Evolutionary conservation across 1,140 invertebrate genomes (phyloP).

Genomic region (Potamilus streckersoni): DNA sequence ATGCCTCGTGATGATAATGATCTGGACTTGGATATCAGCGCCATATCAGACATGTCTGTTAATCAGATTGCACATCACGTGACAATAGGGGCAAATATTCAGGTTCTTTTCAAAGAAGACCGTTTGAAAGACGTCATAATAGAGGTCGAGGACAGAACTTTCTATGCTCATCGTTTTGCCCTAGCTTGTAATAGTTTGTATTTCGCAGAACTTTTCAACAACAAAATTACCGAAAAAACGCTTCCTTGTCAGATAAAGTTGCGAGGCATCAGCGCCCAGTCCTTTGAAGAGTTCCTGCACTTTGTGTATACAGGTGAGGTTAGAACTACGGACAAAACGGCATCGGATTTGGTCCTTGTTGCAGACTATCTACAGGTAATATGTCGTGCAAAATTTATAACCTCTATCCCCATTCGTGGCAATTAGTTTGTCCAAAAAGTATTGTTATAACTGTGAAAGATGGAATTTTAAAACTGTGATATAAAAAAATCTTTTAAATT

Average conservation of each 20-base stretch:
- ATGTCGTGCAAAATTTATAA: not conserved
- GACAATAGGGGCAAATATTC: slow-evolving; percentile 34
- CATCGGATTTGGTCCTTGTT: slow-evolving; percentile 17
- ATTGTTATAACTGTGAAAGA: too few relatives aligned
- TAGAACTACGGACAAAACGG: not conserved
- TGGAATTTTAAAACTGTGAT: too few relatives aligned
- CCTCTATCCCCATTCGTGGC: too few relatives aligned
- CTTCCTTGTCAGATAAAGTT: slow-evolving; percentile 41
- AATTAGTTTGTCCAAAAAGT: too few relatives aligned
- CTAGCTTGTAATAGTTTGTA: slow-evolving; percentile 41
- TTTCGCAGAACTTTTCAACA: slow-evolving; percentile 35
- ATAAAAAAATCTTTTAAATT: too few relatives aligned
- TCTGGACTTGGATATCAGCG: not conserved
- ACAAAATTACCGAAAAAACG: slow-evolving; percentile 14
- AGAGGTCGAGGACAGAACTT: slow-evolving; percentile 30
- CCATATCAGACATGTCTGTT: slow-evolving; percentile 21
- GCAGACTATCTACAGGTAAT: slow-evolving; percentile 18
- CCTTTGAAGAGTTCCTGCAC: slow-evolving; percentile 34
- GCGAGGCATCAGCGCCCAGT: slow-evolving; percentile 23
- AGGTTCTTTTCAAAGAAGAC: slow-evolving; percentile 24
- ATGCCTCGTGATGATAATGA: not conserved
- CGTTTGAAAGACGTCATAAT: slow-evolving; percentile 43
- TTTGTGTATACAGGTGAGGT: slow-evolving; percentile 25
- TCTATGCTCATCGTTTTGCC: slow-evolving; percentile 38
- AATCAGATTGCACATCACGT: slow-evolving; percentile 39